Evolutionary conservation across 2,797 vertebrate genomes (phyloP).

Genomic region (Megaceryle alcyon): DNA sequence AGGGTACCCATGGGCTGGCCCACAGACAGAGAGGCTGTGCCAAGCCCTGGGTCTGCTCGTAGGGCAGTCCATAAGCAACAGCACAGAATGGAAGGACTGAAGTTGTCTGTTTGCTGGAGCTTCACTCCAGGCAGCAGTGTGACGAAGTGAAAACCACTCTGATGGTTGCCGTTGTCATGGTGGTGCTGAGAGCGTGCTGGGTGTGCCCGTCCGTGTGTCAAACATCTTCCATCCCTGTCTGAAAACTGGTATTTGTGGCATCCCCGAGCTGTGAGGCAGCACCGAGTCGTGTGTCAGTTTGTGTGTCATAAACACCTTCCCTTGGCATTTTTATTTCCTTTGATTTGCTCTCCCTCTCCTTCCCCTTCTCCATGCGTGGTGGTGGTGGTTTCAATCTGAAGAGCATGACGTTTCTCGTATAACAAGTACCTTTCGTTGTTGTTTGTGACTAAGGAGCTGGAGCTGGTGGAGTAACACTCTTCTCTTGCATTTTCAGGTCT

Average conservation of each 20-base stretch:
- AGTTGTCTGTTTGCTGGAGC: background rate
- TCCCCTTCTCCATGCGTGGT: slow-evolving; percentile 70
- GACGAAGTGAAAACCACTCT: background rate
- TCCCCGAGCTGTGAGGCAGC: slow-evolving; percentile 16
- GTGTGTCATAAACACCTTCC: slow-evolving; percentile 29
- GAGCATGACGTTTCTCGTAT: background rate
- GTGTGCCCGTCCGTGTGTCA: slow-evolving; percentile 55
- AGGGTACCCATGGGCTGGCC: background rate
- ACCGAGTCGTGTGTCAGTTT: slow-evolving; percentile 31
- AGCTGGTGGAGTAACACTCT: slow-evolving; percentile 27
- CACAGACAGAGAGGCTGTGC: background rate
- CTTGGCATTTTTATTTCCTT: slow-evolving; percentile 38
- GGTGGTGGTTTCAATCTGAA: slow-evolving; percentile 20
- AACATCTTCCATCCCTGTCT: slow-evolving; percentile 61
- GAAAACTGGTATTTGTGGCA: slow-evolving; percentile 19
- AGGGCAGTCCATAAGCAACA: background rate
- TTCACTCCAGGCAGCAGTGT: background rate
- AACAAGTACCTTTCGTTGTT: background rate
- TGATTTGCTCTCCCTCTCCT: slow-evolving; percentile 34
- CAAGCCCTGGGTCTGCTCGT: background rate
- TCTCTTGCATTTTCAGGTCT: slow-evolving; percentile 72
- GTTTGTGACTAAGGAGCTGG: rapidly evolving
- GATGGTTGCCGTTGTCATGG: rapidly evolving
- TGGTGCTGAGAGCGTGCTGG: slow-evolving; percentile 9
- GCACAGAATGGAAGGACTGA: background rate